Evolutionary conservation across 2,113 vertebrate genomes (phyloP).

Genomic region (Hippocampus abdominalis): DNA sequence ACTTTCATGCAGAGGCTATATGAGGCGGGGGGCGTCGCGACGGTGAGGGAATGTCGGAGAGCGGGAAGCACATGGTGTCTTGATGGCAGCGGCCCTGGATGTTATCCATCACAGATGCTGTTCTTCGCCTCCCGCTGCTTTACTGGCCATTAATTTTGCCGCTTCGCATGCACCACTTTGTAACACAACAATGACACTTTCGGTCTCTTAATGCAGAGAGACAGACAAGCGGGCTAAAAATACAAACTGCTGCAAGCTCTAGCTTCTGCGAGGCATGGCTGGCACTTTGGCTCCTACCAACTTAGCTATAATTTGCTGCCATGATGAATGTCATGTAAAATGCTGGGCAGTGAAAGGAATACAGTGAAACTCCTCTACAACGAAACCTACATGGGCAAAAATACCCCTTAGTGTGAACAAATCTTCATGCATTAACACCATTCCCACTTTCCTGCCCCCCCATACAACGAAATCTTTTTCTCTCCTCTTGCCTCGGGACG

Average conservation of each 20-base stretch:
- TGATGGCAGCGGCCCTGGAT: constrained; percentile 59
- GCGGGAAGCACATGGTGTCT: constrained; percentile 12
- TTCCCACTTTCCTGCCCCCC: too few species aligned
- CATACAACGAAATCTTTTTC: too few species aligned
- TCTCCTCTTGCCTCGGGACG: too few species aligned
- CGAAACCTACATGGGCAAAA: too few species aligned
- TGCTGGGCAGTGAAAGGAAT: not conserved
- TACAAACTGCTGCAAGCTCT: not conserved
- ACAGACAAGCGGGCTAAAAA: not conserved
- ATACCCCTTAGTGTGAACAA: too few species aligned
- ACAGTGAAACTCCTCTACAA: too few species aligned
- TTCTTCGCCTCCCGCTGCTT: constrained; percentile 56
- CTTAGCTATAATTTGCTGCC: not conserved
- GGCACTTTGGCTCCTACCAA: not conserved
- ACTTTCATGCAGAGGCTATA: constrained; percentile 45
- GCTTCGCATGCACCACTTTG: constrained; percentile 44
- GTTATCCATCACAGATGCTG: constrained; percentile 71
- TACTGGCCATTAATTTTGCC: constrained; percentile 56
- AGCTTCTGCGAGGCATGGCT: not conserved
- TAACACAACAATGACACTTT: constrained; percentile 37
- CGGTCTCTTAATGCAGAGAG: constrained; percentile 13
- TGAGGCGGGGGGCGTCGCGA: constrained; percentile 14
- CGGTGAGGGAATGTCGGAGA: not conserved
- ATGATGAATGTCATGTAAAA: not conserved
- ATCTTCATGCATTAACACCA: too few species aligned